Base-by-base conservation (phyloP, 2,888 invertebrate genomes). In the Noctuana brunneofusca region DNA sequence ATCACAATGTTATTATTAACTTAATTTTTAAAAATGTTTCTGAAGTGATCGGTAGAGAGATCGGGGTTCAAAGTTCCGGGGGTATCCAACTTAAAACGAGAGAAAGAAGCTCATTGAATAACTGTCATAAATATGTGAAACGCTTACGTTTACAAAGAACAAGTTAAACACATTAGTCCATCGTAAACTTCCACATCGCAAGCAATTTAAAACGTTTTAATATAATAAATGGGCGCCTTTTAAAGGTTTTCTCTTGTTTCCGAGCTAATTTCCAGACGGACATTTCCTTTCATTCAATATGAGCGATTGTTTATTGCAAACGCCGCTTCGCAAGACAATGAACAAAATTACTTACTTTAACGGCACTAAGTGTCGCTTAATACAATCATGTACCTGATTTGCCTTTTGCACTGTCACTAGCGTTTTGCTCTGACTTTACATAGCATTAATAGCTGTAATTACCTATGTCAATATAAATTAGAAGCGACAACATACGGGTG, bases 251-350 rank as follows among this genome's bases (percentile, higher is more conserved):
- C 87, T 83, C 87, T 87, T 89, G 91, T 90, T 86, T 84, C 80
- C 80, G 75, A 83, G 83, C 83, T 87, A 90, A 90, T 89, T 91
- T 89, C 80, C 80, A 83, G 83, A 83, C 86, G 78, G 87, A 90
- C 90, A 87, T 88, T 89, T 91, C 90, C 90, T 89, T 78, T 89
- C 89, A 91, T 91, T 91, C 89, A 90, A 83, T 89, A 90, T 90
- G 86, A 89, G 75, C 91, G 86, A 90, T 90, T 89, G 90, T 91
- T 87, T 88, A 89, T 89, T 84, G 81, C 83, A 74, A 78, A 80
- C 76, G 80, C 75, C 82, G 80, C 83, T 85, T 84, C 79, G 84
- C 80, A 81, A 89, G 81, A 89, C 89, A 87, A 89, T 84, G 87
- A 77, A 80, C 84, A 77, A 83, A 89, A 86, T 87, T 86, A 80